These are phyloP conservation scores for Festucalex cinctus DNA, from an alignment of 2,113 vertebrate species.

Conservation along the genomic window DNA sequence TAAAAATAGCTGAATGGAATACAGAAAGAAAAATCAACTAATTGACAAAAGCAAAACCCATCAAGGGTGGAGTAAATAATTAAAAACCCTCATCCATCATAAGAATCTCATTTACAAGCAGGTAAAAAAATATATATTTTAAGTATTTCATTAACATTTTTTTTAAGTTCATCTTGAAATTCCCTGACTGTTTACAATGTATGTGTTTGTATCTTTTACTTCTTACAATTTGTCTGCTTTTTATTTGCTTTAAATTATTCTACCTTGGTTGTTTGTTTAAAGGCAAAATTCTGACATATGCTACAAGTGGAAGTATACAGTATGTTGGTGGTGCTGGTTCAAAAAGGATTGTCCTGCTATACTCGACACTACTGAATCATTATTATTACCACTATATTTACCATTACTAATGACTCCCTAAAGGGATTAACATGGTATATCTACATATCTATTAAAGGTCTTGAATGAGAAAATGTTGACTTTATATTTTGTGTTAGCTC, in stretches of 20 bases:
- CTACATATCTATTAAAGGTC: background rate
- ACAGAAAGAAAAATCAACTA: background rate
- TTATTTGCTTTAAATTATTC: background rate
- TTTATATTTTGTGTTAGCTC: background rate
- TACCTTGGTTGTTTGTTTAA: background rate
- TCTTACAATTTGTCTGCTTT: background rate
- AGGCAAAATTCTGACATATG: background rate
- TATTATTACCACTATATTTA: background rate
- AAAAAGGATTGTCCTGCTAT: background rate
- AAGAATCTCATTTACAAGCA: background rate
- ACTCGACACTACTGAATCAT: background rate
- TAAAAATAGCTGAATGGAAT: too few species aligned
- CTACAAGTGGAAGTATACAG: too few species aligned
- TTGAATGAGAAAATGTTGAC: background rate
- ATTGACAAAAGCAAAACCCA: background rate
- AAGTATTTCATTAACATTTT: background rate
- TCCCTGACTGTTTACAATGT: background rate
- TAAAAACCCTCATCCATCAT: background rate
- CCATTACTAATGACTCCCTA: background rate
- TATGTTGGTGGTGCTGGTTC: too few species aligned
- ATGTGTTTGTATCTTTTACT: background rate
- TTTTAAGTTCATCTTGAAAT: background rate
- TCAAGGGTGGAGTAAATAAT: background rate
- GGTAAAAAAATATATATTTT: background rate
- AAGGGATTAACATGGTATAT: background rate